Base-by-base conservation (phyloP, 2,888 invertebrate species). In the Melinopterus prodromus region DNA sequence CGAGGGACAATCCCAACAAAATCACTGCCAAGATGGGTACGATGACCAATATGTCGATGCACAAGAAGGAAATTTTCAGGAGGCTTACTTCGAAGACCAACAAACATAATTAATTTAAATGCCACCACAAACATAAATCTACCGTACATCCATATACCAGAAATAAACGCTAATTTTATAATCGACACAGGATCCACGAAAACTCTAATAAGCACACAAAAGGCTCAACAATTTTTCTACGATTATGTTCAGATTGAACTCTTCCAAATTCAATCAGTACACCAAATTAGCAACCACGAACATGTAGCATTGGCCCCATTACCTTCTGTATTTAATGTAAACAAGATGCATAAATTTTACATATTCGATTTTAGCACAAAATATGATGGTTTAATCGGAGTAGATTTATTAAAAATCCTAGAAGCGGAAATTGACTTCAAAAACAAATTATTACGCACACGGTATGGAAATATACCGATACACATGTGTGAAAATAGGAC, bases 141-240 rank as follows among this genome's bases (percentile, higher is more conserved):
- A 15, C 70, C 70, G 3, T 70, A 2, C 3, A 70, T 70, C 15
- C n/a, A 70, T 15, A 70, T 70, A 70, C 70, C 70, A n/a, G 70
- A 70, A 70, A 1, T 70, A n/a, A 15, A 70, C 1, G 70, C 70
- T 70, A 70, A 70, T n/a, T 70, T 70, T 70, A n/a, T 70, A n/a
- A n/a, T 70, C 70, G 70, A 70, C 70, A 70, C 70, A n/a, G 70
- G 70, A n/a, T 70, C 70, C n/a, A 70, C 70, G 15, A 70, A 70
- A 70, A 70, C 70, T 70, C 70, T 70, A n/a, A 70, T 70, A n/a
- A 70, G 70, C 70, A n/a, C 70, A 70, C n/a, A 70, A 70, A 70
- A 70, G 70, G 70, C 70, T n/a, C 70, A n/a, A 70, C 70, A 70
- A 70, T 26, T 26, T 26, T 26, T 26, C 26, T 26, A 26, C 26